Conservation (phyloP, 2,113 vertebrate genomes). For the Tychaedon coryphoeus region DNA sequence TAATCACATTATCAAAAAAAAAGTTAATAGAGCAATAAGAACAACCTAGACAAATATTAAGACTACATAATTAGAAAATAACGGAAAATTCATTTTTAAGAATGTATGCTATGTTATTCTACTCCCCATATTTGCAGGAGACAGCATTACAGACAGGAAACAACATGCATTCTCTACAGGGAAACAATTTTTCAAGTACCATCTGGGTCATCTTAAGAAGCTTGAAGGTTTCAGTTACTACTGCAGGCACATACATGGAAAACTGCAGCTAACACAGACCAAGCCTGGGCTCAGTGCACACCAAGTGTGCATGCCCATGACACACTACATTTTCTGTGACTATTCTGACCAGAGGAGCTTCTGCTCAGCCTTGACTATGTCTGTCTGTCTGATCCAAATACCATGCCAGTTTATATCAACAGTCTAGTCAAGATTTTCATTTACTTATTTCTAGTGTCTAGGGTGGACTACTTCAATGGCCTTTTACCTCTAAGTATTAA, state of each 20-base stretch:
- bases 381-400: neutral
- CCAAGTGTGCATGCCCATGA: rapidly evolving
- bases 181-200: neutral
- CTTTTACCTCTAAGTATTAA: neutral
- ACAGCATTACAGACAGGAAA: neutral
- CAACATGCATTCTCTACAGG: neutral
- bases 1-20: neutral
- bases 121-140: neutral
- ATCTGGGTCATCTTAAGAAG: neutral
- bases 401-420: neutral
- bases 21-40: neutral
- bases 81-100: neutral
- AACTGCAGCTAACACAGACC: neutral
- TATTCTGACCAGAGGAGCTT: neutral
- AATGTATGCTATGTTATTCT: neutral
- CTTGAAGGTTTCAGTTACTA: neutral
- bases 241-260: neutral
- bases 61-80: neutral
- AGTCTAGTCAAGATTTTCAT: neutral
- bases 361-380: neutral
- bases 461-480: neutral
- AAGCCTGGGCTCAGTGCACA: rapidly evolving
- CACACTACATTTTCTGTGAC: neutral
- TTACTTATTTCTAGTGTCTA: neutral
- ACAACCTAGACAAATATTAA: neutral